phyloP scores from a whole-genome alignment of 1,140 invertebrate genomes.

The Bombus vancouverensis region DNA sequence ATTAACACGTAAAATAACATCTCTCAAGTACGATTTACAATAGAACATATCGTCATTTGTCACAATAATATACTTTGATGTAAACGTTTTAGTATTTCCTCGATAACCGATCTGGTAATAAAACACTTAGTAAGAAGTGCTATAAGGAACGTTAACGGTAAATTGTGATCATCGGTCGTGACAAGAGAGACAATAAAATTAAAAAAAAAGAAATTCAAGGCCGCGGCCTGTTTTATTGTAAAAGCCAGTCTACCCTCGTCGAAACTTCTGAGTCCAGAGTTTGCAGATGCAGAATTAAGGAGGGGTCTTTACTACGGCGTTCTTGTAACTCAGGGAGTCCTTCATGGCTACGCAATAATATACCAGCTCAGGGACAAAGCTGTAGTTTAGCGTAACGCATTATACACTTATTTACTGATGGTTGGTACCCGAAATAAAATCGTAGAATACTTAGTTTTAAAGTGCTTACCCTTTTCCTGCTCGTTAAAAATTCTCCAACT shows the following conservation, averaged over 20 bases:
- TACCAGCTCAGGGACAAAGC: constrained; percentile 77
- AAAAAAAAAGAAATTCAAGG: constrained; percentile 39
- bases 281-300: constrained; percentile 50
- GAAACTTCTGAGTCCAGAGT: constrained; percentile 26
- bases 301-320: constrained; percentile 30
- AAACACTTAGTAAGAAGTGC: too few relatives aligned
- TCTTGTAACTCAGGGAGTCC: constrained; percentile 52
- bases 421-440: constrained; percentile 76
- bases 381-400: constrained; percentile 71
- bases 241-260: constrained; percentile 38
- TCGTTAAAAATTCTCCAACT: not conserved
- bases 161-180: not conserved
- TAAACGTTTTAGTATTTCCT: too few relatives aligned
- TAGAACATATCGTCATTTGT: too few relatives aligned
- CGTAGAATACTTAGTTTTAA: constrained; percentile 71
- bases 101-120: too few relatives aligned
- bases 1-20: too few relatives aligned
- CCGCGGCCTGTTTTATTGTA: constrained; percentile 45
- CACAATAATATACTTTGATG: too few relatives aligned
- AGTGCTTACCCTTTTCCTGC: constrained; percentile 60
- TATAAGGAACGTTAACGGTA: not conserved
- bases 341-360: constrained; percentile 73
- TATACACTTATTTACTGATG: constrained; percentile 70
- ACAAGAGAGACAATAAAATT: constrained; percentile 13
- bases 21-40: too few relatives aligned